phyloP scores from a whole-genome alignment of 2,888 invertebrate genomes.

The Lissonota sp. region DNA sequence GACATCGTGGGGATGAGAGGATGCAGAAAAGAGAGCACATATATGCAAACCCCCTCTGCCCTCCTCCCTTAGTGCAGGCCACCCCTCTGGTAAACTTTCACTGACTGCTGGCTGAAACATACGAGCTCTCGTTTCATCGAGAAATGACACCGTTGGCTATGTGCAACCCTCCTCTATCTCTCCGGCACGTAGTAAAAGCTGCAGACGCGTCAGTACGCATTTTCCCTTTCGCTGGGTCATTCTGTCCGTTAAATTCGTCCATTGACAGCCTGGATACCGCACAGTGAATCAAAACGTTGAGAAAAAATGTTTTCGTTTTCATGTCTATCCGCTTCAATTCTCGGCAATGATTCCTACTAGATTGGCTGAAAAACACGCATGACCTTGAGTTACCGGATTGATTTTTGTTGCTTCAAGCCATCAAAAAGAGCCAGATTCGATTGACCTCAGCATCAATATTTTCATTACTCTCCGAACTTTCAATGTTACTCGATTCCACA shows the following conservation, averaged over 20 bases:
- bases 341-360: background rate
- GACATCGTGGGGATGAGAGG: constrained; percentile 55
- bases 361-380: background rate
- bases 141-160: constrained; percentile 57
- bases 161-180: constrained; percentile 40
- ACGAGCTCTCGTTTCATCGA: constrained; percentile 49
- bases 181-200: constrained; percentile 4
- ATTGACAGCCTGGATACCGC: constrained; percentile 10
- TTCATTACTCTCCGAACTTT: no score
- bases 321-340: background rate
- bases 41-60: constrained; percentile 20
- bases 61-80: constrained; percentile 1
- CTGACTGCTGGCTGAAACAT: constrained; percentile 49
- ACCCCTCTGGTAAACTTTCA: constrained; percentile 54
- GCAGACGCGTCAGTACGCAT: constrained; percentile 49
- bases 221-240: constrained; percentile 58
- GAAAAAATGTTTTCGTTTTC: constrained; percentile 2
- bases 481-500: no score
- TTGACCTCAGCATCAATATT: no score
- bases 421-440: no score
- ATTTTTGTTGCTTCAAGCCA: no score
- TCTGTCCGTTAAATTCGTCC: constrained; percentile 36
- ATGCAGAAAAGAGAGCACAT: constrained; percentile 56
- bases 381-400: background rate
- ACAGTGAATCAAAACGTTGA: background rate